Evolutionary conservation across 2,113 vertebrate species (phyloP).

Genomic region (Melanocharis versteri): DNA sequence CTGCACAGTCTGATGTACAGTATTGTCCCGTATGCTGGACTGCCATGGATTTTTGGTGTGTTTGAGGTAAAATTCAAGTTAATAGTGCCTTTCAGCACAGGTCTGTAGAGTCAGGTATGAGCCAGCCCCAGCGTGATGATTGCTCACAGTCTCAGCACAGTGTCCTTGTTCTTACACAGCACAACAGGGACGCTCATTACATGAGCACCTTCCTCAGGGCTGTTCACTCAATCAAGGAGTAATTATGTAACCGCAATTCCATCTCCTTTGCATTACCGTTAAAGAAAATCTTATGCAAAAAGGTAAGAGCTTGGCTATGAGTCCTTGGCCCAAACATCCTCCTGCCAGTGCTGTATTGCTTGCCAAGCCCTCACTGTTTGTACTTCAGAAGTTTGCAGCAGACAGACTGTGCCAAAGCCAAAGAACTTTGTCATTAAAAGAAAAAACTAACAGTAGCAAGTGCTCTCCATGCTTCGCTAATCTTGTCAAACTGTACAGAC

Average conservation of each 20-base stretch:
- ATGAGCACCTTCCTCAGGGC: neutral
- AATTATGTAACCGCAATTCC: neutral
- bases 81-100: neutral
- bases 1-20: neutral
- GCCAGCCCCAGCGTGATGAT: neutral
- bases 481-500: neutral
- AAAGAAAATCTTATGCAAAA: neutral
- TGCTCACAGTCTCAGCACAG: neutral
- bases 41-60: neutral
- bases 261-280: neutral
- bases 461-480: neutral
- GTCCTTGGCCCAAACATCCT: neutral
- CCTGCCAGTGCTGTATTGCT: neutral
- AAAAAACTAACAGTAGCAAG: neutral
- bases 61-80: neutral
- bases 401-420: neutral
- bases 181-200: neutral
- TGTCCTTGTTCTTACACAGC: neutral
- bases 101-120: neutral
- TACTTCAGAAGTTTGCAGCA: neutral
- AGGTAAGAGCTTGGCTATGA: neutral
- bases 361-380: neutral
- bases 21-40: neutral
- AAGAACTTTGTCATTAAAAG: neutral
- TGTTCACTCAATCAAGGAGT: neutral